Evolutionary conservation across 92 coral and sea anemone genomes (phyloP).

Genomic region (Muricea muricata): DNA sequence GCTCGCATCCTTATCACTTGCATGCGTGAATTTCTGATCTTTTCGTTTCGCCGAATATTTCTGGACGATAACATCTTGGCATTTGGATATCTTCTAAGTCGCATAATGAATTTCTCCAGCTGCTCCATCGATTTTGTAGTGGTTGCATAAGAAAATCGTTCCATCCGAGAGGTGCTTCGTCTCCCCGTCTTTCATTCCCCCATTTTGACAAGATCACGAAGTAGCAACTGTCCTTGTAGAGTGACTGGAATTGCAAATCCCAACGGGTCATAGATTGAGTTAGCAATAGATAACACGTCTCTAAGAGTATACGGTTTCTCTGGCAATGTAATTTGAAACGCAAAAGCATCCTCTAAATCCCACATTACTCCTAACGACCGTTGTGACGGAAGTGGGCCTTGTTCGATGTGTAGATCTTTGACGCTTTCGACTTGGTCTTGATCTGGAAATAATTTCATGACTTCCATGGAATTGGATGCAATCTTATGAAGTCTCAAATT

Average conservation of each 20-base stretch:
- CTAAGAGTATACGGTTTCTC: slow-evolving; percentile 10
- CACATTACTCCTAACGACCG: slow-evolving; percentile 18
- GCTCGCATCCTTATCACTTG: slow-evolving; percentile 27
- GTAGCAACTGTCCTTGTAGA: background rate
- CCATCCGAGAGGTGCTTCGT: background rate
- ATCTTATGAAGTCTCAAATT: slow-evolving; percentile 5
- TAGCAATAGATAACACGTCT: background rate
- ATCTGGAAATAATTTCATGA: slow-evolving; percentile 8
- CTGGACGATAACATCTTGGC: slow-evolving; percentile 20
- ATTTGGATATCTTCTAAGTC: slow-evolving; percentile 14
- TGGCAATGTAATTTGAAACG: background rate
- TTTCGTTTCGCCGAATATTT: background rate
- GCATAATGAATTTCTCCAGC: background rate
- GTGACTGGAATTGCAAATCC: background rate
- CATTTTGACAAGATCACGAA: slow-evolving; percentile 3
- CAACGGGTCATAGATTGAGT: background rate
- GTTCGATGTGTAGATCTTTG: slow-evolving; percentile 5
- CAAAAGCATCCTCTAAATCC: background rate
- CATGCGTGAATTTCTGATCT: slow-evolving; percentile 23
- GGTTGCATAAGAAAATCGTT: background rate
- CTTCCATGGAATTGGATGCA: background rate
- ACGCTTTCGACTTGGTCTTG: background rate
- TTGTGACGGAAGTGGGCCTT: slow-evolving; percentile 7
- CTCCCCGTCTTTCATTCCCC: background rate
- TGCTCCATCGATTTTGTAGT: background rate